These are phyloP conservation scores for Poicephalus meyeri DNA, from an alignment of 2,113 vertebrate genomes.

Conservation along the genomic window DNA sequence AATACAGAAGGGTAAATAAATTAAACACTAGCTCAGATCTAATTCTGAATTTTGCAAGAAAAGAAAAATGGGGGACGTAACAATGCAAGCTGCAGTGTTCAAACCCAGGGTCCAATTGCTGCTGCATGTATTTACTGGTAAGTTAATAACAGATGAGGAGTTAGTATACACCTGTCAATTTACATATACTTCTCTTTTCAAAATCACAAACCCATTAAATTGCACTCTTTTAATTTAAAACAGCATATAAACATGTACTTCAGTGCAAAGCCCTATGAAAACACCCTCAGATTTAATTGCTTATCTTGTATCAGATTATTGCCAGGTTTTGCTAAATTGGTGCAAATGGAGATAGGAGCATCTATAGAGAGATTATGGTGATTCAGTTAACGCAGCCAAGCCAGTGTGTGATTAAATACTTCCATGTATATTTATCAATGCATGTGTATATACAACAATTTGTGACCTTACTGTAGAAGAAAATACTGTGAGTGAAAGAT, in stretches of 20 bases:
- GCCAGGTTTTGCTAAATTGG: background rate
- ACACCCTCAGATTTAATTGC: background rate
- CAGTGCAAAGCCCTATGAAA: background rate
- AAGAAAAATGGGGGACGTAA: background rate
- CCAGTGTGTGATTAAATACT: background rate
- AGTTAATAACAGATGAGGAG: background rate
- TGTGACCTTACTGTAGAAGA: background rate
- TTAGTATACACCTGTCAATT: background rate
- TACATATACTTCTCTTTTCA: background rate
- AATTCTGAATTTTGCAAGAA: background rate
- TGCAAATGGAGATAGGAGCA: background rate
- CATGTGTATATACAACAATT: background rate
- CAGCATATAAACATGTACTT: background rate
- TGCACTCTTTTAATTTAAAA: background rate
- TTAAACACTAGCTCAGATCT: background rate
- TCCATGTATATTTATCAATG: background rate
- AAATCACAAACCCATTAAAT: background rate
- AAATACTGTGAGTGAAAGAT: background rate
- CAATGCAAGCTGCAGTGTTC: background rate
- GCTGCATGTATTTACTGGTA: background rate
- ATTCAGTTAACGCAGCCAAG: background rate
- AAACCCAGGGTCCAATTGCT: background rate
- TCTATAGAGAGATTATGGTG: background rate
- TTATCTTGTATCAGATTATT: slow-evolving; percentile 1
- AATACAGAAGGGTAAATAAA: background rate